Evolutionary conservation across 1,140 invertebrate genomes (phyloP).

Genomic region (Drosophila bipectinata): DNA sequence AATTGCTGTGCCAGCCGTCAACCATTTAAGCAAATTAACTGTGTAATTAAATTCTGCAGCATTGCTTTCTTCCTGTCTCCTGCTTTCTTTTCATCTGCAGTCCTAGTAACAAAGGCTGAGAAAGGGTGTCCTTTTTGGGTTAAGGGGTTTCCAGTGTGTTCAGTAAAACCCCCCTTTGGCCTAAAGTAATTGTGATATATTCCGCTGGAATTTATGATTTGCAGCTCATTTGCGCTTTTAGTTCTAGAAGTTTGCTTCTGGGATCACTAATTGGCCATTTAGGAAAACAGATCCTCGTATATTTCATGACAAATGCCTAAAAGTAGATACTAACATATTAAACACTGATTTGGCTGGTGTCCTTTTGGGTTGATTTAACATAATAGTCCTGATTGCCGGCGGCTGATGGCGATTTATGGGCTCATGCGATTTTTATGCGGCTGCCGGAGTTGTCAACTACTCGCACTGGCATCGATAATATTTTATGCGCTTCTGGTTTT

Average conservation of each 20-base stretch:
- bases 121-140: neutral
- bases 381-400: constrained; percentile 59
- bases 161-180: too few species aligned
- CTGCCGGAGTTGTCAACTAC: constrained; percentile 42
- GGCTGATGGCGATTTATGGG: constrained; percentile 70
- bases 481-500: constrained; percentile 62
- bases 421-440: constrained; percentile 62
- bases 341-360: constrained; percentile 27
- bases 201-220: constrained; percentile 23
- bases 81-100: constrained; percentile 8
- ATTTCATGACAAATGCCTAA: constrained; percentile 57
- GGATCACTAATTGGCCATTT: constrained; percentile 39
- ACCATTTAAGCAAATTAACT: constrained; percentile 72
- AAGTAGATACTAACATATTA: constrained; percentile 54
- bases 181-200: neutral
- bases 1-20: constrained; percentile 38
- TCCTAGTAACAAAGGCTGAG: neutral
- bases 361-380: constrained; percentile 51
- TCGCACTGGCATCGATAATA: constrained; percentile 68
- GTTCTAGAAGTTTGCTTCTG: neutral
- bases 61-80: constrained; percentile 6
- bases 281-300: constrained; percentile 15
- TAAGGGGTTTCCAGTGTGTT: too few species aligned
- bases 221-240: constrained; percentile 19
- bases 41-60: constrained; percentile 44